phyloP scores from a whole-genome alignment of 2,888 invertebrate species.

The Encarsia formosa region DNA sequence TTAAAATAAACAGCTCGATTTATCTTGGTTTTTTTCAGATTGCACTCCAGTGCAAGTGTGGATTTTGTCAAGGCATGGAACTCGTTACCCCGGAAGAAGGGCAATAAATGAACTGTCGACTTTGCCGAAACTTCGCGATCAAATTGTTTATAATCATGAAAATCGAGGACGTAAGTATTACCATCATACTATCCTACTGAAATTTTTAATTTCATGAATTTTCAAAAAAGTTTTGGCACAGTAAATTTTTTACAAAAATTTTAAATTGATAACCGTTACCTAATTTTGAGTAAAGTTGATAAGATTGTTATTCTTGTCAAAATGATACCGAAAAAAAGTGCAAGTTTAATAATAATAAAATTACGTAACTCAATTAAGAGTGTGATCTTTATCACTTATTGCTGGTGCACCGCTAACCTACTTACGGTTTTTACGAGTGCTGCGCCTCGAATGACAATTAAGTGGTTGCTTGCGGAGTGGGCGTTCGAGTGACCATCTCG shows the following conservation, averaged over 20 bases:
- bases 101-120: conserved; percentile 57
- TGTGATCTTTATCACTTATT: no score
- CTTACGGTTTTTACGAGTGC: no score
- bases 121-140: conserved; percentile 58
- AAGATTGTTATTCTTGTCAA: no score
- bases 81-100: conserved; percentile 60
- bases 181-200: neutral
- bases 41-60: conserved; percentile 71
- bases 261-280: no score
- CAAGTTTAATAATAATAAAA: no score
- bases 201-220: no score
- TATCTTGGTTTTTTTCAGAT: conserved; percentile 50
- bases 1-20: neutral
- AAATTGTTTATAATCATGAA: conserved; percentile 57
- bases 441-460: conserved; percentile 6
- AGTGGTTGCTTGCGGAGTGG: conserved; percentile 9
- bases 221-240: no score
- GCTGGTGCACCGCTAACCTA: no score
- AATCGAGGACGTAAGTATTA: conserved; percentile 50
- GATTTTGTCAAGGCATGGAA: conserved; percentile 68
- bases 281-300: no score
- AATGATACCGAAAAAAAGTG: no score
- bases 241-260: no score
- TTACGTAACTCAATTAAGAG: no score
- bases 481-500: conserved; percentile 1